Evolutionary conservation across 2,797 vertebrate species (phyloP).

Genomic region (Notolabrus celidotus): DNA sequence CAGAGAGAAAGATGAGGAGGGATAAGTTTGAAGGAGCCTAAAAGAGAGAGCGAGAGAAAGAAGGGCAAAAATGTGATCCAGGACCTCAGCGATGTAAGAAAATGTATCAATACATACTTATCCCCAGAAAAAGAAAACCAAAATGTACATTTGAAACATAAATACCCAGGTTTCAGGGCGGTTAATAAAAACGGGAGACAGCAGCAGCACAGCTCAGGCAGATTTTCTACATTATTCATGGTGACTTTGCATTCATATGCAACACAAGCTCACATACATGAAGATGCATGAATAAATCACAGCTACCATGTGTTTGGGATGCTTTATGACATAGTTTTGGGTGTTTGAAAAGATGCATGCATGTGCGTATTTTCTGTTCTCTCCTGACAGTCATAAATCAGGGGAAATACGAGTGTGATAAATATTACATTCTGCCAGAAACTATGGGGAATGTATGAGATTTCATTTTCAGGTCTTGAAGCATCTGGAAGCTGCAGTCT

Average conservation of each 20-base stretch:
- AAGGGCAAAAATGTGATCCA: conserved; percentile 22
- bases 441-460: conserved; percentile 5
- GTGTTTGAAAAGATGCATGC: conserved; percentile 11
- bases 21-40: conserved; percentile 23
- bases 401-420: conserved; percentile 1
- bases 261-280: conserved; percentile 42
- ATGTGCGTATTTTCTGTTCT: conserved; percentile 10
- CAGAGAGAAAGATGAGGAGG: too few species aligned
- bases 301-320: conserved; percentile 14
- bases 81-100: background rate
- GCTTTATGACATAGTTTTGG: conserved; percentile 18
- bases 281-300: conserved; percentile 59
- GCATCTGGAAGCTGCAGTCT: background rate
- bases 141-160: conserved; percentile 22
- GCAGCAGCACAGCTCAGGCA: conserved; percentile 18
- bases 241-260: conserved; percentile 48
- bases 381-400: conserved; percentile 30
- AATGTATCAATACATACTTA: background rate
- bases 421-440: conserved; percentile 23
- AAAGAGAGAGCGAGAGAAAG: conserved; percentile 15
- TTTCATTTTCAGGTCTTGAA: conserved; percentile 5
- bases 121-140: conserved; percentile 5
- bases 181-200: conserved; percentile 20
- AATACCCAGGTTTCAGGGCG: background rate
- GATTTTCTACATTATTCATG: conserved; percentile 71